Base-by-base conservation (phyloP, 2,113 vertebrate species). In the Heloderma charlesbogerti region DNA sequence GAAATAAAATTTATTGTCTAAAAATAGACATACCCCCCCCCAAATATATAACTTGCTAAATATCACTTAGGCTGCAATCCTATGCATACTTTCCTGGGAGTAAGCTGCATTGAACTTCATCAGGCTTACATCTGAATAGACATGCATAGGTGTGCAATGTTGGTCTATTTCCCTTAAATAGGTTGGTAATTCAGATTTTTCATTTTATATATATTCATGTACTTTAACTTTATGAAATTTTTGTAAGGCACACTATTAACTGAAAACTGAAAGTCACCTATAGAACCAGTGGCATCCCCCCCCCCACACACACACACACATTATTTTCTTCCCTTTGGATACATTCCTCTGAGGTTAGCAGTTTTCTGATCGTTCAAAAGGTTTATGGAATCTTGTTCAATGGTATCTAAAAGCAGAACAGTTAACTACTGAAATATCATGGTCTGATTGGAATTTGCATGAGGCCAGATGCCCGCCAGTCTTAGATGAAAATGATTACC, bases 21-120 rank as follows among this genome's bases (percentile, higher is more conserved):
- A 84, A 89, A 90, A 90, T 60, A 89, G 82, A 90, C 84, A 89
- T 84, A n/a, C 54, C 31, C 43, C 74, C 13, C 9, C 5, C 57
- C 40, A 74, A 78, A 77, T 74, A 90, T 78, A 20, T 51, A 77
- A 69, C 34, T 27, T 86, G 25, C 43, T 86, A 69, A 86, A 75
- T 40, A 78, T 40, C 74, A 90, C 43, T 88, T 77, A 75, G 60
- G 48, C 48, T 51, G 48, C 48, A 51, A 51, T 51, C 48, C 48
- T 51, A 8, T 51, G 48, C 48, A 51, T 8, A 51, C 48, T 8
- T 51, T 51, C 48, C 48, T 8, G 8, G 48, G 48, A 51, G 48
- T 51, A 51, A 51, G n/a, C 48, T 8, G 4, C 48, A 51, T 3
- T 51, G 48, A 51, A 51, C 48, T 51, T 8, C 48, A 51, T 51